Evolutionary conservation across 1,140 invertebrate genomes (phyloP), one percentile per base, ranked within the genome.

Genomic region (Latrodectus geometricus): DNA sequence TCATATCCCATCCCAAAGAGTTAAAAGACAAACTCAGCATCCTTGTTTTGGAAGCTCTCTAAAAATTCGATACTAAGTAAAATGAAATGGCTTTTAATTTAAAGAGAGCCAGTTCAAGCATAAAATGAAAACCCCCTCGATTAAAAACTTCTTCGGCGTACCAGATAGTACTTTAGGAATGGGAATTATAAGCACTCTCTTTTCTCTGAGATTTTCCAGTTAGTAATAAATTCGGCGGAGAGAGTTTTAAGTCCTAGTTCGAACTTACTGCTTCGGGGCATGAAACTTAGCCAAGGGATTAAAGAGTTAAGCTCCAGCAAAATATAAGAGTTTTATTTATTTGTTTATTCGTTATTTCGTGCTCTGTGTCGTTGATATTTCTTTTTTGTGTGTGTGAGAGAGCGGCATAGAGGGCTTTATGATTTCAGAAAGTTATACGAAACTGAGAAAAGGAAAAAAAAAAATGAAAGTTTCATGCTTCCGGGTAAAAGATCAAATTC

Each of bases 51-150:
- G 54, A 65, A 72, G 70, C 65, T 48, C 66, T 72, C 78, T 35
- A 35, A 35, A 35, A 35, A 35, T 35, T 35, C 35, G 35, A 35
- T 35, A 35, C 35, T 35, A 35, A 35, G 15, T 82, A 65, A 82
- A 82, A 82, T 82, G 70, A 73, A 73, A 82, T 48, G 80, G 49
- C 80, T 82, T 82, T 82, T 82, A 82, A 82, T 82, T 82, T 66
- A 65, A 82, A 49, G 50, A 73, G 49, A 69, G 54, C 17, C 54
- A 82, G 80, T 82, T 82, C 66, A n/a, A 49, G 80, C 80, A 82
- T 49, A 82, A 82, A 82, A 82, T 82, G 80, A 66, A 82, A 72
- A 72, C 23, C 54, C 20, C 20, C 35, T 7, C 76, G 76, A 68
- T 78, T 80, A 80, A 80, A 80, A 70, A 23, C 11, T 50, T 70